Percentiles rank a stretch among this genome's conserved stretches.
These are phyloP conservation scores for Agrypnus murinus DNA, from an alignment of 2,888 invertebrate genomes.

Conservation along the genomic window DNA sequence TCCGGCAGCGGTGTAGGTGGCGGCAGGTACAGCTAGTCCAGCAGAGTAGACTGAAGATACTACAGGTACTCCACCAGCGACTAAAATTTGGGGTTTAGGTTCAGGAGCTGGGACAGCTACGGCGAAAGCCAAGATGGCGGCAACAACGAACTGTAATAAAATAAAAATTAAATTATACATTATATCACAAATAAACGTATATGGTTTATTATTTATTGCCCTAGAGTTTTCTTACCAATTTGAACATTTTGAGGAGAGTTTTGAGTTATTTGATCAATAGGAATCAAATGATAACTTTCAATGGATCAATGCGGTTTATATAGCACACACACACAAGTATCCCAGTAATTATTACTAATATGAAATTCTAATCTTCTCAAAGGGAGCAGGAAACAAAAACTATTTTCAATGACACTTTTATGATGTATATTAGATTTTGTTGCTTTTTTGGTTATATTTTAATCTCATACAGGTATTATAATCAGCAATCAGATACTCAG, in stretches of 20 bases:
- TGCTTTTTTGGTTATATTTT: neutral
- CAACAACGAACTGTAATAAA: constrained; percentile 69
- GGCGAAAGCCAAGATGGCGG: constrained; percentile 71
- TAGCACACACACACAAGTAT: too few relatives aligned
- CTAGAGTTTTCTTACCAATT: constrained; percentile 53
- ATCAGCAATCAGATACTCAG: neutral
- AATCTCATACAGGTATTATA: constrained; percentile 3
- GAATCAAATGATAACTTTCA: constrained; percentile 8
- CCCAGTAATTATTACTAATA: neutral
- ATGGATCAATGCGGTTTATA: neutral
- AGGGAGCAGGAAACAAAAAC: constrained; percentile 4
- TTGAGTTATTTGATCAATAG: constrained; percentile 9
- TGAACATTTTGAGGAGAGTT: constrained; percentile 54
- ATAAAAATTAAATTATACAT: neutral
- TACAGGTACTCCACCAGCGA: constrained; percentile 11
- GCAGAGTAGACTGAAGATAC: constrained; percentile 36
- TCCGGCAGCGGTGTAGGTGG: constrained; percentile 12
- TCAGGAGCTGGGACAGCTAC: constrained; percentile 69
- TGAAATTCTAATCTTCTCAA: neutral
- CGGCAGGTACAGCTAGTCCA: constrained; percentile 1
- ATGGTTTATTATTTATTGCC: too few relatives aligned
- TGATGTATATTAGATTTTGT: neutral
- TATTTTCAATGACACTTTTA: constrained; percentile 7
- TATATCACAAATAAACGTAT: too few relatives aligned
- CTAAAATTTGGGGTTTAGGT: constrained; percentile 43